These are phyloP conservation scores for Rhagophthalmus giganteus DNA, from an alignment of 2,888 invertebrate genomes.

Conservation along the genomic window DNA sequence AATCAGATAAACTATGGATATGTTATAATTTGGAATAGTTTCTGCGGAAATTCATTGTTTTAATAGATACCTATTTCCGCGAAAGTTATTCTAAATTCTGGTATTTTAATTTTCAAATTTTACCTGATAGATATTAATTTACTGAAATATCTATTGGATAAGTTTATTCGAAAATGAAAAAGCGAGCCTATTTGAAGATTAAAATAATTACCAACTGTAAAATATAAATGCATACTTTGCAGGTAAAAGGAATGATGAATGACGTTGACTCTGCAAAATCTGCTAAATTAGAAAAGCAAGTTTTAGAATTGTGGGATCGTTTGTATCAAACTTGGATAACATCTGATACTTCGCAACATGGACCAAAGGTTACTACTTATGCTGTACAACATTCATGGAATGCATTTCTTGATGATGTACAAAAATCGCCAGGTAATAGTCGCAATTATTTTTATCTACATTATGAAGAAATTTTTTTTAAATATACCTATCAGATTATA, in stretches of 20 bases:
- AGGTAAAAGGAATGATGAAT: slow-evolving; percentile 75
- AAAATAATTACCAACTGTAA: too few relatives aligned
- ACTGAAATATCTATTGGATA: too few relatives aligned
- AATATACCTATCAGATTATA: too few relatives aligned
- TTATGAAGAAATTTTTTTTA: neutral
- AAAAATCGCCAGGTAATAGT: slow-evolving; percentile 76
- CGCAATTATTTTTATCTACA: slow-evolving; percentile 20
- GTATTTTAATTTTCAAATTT: too few relatives aligned
- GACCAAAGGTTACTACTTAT: slow-evolving; percentile 73
- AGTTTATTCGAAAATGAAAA: too few relatives aligned
- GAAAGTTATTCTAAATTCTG: neutral
- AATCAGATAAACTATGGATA: too few relatives aligned
- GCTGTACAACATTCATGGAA: slow-evolving; percentile 77
- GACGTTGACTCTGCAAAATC: slow-evolving; percentile 81
- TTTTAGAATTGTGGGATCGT: slow-evolving; percentile 90
- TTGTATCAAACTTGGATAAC: slow-evolving; percentile 92
- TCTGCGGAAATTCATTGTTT: too few relatives aligned
- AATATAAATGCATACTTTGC: too few relatives aligned
- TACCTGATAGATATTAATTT: too few relatives aligned
- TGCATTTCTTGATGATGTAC: slow-evolving; percentile 69
- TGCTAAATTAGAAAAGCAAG: slow-evolving; percentile 81
- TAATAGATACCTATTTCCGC: neutral
- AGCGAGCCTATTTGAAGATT: too few relatives aligned
- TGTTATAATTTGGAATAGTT: too few relatives aligned
- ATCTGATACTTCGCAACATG: slow-evolving; percentile 63